These are phyloP conservation scores for Polia nebulosa DNA, from an alignment of 2,888 invertebrate genomes.

Conservation along the genomic window DNA sequence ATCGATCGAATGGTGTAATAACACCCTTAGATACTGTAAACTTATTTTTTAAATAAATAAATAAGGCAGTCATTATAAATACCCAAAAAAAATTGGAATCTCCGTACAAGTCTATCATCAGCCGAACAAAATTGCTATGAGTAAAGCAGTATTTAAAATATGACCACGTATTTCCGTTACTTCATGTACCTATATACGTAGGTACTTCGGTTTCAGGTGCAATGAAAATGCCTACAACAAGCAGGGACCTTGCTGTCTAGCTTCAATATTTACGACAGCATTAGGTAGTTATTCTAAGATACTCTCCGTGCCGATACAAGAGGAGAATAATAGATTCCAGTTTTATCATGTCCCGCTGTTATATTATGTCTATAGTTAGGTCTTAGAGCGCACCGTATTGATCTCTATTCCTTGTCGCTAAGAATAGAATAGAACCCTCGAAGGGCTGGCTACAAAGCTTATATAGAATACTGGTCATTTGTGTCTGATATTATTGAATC, in stretches of 20 bases:
- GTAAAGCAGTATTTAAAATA: too few species aligned
- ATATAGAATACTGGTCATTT: not conserved
- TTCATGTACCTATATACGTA: too few species aligned
- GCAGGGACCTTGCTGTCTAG: too few species aligned
- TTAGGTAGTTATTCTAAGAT: not conserved
- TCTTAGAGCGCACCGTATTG: conserved; percentile 14
- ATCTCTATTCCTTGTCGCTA: conserved; percentile 27
- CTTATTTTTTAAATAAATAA: too few species aligned
- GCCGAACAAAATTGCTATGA: too few species aligned
- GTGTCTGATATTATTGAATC: not conserved
- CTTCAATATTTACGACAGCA: too few species aligned
- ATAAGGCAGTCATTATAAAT: too few species aligned
- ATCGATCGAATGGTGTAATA: too few species aligned
- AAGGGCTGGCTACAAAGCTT: not conserved
- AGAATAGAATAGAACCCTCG: conserved; percentile 23
- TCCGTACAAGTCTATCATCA: too few species aligned
- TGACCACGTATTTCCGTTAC: too few species aligned
- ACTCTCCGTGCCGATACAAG: not conserved
- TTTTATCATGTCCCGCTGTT: not conserved
- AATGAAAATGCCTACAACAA: not conserved
- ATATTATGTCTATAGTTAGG: conserved; percentile 1
- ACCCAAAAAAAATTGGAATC: too few species aligned
- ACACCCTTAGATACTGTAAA: too few species aligned
- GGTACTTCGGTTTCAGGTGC: not conserved
- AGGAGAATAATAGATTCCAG: not conserved